phyloP scores from a whole-genome alignment of 2,113 vertebrate species.

The Eira barbara region DNA sequence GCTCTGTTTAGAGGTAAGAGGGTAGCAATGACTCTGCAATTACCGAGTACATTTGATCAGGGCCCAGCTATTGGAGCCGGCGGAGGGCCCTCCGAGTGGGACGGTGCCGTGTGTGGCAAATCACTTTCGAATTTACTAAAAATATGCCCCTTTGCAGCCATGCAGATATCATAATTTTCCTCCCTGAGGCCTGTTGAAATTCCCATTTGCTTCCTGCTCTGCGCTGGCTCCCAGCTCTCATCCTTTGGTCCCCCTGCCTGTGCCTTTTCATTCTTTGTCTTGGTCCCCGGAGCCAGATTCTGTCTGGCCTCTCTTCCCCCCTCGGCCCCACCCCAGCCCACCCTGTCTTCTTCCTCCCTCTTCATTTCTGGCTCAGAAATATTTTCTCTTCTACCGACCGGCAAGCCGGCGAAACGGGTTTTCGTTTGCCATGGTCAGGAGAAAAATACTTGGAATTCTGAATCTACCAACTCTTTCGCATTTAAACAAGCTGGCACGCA shows the following conservation, averaged over 20 bases:
- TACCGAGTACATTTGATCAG: slow-evolving; percentile 63
- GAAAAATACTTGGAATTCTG: slow-evolving; percentile 56
- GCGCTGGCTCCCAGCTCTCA: not conserved
- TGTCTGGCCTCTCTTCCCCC: not conserved
- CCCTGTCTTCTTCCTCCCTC: not conserved
- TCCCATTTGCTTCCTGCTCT: not conserved
- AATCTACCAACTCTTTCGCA: slow-evolving; percentile 48
- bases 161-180: slow-evolving; percentile 45
- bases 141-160: slow-evolving; percentile 46
- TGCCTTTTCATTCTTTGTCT: not conserved
- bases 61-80: slow-evolving; percentile 33
- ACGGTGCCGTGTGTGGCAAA: slow-evolving; percentile 56
- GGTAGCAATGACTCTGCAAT: slow-evolving; percentile 72
- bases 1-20: slow-evolving; percentile 75
- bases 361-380: slow-evolving; percentile 49
- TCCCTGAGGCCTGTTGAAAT: not conserved
- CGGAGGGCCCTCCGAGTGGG: slow-evolving; percentile 20
- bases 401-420: not conserved
- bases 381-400: not conserved
- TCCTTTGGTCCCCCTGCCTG: not conserved
- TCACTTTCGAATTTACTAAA: slow-evolving; percentile 59
- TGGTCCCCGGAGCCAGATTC: not conserved
- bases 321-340: not conserved
- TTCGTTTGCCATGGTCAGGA: slow-evolving; percentile 37
- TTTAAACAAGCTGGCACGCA: slow-evolving; percentile 70